Base-by-base conservation (phyloP, 53 echinoderm and acorn worm genomes). In the Holothuria scabra region DNA sequence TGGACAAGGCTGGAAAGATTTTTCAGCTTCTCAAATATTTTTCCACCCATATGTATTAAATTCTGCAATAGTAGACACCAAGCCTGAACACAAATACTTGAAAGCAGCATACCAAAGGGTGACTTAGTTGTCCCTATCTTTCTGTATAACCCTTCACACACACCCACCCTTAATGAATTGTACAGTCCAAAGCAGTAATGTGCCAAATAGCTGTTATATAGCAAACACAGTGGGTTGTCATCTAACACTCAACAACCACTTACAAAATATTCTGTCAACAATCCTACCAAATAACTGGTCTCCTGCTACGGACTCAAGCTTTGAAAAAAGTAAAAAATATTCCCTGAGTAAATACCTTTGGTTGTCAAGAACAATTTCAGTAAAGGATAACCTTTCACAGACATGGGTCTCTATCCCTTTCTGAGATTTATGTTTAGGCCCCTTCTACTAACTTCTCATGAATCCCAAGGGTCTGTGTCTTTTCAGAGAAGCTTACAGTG, bases 291-390 rank as follows among this genome's bases (percentile, higher is more conserved):
- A 44, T 46, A 44, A 70, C 25, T 46, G 72, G 44, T 72, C 72
- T 38, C 72, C 72, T 72, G 72, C 72, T 48, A 72, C 12, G 72
- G 46, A 44, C n/a, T 41, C 46, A 22, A 72, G 7, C 52, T 52
- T 52, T 18, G 14, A 18, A 18, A 52, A 52, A 52, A 41, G 6
- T n/a, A 52, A 52, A 52, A 52, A 16, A 52, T 52, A 52, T 52
- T 52, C 11, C 52, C 18, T 9, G 14, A 72, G 48, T 34, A 41
- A 46, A 44, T 44, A 72, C 21, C 72, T 48, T 48, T 24, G 46
- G 72, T 72, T 72, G 72, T 72, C 72, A 72, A 72, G 72, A 72
- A 72, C 72, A 72, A 72, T 72, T 72, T 25, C 44, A 46, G n/a
- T 8, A 13, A 72, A 44, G 37, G 44, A 72, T 72, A 72, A 72